phyloP scores from a whole-genome alignment of 2,113 vertebrate species.

The Brachypteracias leptosomus region DNA sequence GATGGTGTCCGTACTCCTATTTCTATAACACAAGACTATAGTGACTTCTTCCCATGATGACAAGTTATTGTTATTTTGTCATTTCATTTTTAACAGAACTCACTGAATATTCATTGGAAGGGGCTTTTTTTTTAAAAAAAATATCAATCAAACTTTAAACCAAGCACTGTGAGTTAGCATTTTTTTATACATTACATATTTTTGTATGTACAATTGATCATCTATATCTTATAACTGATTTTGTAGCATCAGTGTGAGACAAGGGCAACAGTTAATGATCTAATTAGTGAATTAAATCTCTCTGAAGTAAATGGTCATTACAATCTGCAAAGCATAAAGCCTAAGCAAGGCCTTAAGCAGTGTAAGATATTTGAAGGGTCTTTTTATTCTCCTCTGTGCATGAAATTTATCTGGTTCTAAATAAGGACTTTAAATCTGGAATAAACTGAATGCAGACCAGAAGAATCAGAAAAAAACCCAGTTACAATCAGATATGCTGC shows the following conservation, averaged over 20 bases:
- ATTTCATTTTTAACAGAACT: background rate
- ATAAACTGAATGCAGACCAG: background rate
- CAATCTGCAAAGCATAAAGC: background rate
- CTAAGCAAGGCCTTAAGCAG: background rate
- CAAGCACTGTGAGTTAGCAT: background rate
- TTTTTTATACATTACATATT: background rate
- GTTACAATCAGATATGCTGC: background rate
- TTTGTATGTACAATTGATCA: background rate
- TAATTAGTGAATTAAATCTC: background rate
- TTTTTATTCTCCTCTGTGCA: background rate
- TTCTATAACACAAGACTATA: background rate
- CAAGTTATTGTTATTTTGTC: background rate
- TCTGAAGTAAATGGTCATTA: background rate
- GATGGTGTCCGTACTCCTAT: background rate
- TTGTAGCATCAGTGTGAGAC: background rate
- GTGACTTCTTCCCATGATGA: background rate
- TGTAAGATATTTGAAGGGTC: background rate
- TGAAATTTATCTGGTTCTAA: background rate
- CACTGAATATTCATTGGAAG: background rate
- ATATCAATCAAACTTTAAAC: background rate
- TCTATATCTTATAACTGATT: background rate
- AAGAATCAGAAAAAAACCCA: background rate
- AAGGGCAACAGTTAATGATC: background rate
- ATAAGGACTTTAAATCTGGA: background rate
- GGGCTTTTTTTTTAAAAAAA: rapidly evolving